Conservation (phyloP, 2,797 vertebrate species). For the Dryobates pubescens region DNA sequence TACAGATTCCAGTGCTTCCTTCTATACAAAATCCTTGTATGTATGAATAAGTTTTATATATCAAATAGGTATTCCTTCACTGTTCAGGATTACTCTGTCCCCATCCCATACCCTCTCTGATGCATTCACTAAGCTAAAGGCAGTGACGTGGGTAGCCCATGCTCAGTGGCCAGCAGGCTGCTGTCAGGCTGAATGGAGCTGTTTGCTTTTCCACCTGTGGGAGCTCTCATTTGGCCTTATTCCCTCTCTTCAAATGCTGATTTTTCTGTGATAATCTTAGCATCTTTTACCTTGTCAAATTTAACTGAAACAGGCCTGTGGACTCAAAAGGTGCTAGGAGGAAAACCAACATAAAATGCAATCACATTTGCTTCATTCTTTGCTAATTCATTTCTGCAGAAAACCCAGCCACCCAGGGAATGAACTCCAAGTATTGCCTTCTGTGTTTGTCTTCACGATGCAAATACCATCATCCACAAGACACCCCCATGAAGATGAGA, state of each 20-base stretch:
- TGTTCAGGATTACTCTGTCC: neutral
- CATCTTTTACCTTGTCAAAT: slow-evolving; percentile 54
- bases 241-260: slow-evolving; percentile 42
- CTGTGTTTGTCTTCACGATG: slow-evolving; percentile 3
- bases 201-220: slow-evolving; percentile 8
- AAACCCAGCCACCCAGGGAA: neutral
- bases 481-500: accelerated
- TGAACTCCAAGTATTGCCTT: neutral
- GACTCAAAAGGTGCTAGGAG: slow-evolving; percentile 44
- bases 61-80: neutral
- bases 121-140: neutral
- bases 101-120: neutral
- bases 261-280: slow-evolving; percentile 36
- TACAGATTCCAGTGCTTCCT: neutral
- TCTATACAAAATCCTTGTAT: neutral
- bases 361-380: neutral
- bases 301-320: slow-evolving; percentile 34
- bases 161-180: neutral
- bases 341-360: slow-evolving; percentile 24
- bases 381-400: neutral
- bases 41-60: neutral
- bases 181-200: neutral
- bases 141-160: neutral
- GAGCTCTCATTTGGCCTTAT: slow-evolving; percentile 46
- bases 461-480: neutral